Percentiles rank a stretch among this genome's conserved stretches.
Evolutionary conservation across 2,113 vertebrate species (phyloP).

Genomic region (Melospiza georgiana): DNA sequence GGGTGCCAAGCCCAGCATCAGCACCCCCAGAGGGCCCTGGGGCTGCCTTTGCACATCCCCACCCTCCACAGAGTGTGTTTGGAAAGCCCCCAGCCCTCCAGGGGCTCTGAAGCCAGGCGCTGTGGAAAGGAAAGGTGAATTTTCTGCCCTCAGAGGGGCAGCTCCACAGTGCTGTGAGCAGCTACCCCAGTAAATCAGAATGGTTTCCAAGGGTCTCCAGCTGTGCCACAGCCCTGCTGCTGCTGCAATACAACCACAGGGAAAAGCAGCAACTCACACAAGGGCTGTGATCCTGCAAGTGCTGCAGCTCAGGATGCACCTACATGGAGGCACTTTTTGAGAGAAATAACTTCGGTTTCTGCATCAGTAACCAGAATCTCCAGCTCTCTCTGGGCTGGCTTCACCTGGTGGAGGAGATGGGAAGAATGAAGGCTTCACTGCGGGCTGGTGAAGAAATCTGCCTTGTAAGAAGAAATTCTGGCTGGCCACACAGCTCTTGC

Average conservation of each 20-base stretch:
- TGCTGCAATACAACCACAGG: not conserved
- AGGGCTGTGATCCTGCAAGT: not conserved
- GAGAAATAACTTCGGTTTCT: not conserved
- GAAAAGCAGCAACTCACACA: not conserved
- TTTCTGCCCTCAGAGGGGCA: not conserved
- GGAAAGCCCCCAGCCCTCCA: not conserved
- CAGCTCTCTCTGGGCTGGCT: not conserved
- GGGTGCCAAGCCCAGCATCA: not conserved
- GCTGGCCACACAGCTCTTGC: not conserved
- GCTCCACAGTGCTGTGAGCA: not conserved
- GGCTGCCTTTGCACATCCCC: not conserved
- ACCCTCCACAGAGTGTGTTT: not conserved
- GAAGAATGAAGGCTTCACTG: not conserved
- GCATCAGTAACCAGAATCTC: not conserved
- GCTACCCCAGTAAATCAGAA: not conserved
- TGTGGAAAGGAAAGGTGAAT: not conserved
- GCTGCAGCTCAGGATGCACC: not conserved
- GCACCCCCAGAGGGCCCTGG: not conserved
- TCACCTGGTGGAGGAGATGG: not conserved
- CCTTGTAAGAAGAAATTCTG: not conserved
- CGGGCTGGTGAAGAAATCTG: not conserved
- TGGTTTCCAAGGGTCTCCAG: not conserved
- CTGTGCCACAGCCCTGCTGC: not conserved
- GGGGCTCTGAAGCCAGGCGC: not conserved
- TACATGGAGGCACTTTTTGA: not conserved